These are phyloP conservation scores for Drosophila sordidula DNA, from an alignment of 2,888 invertebrate genomes.

Conservation along the genomic window DNA sequence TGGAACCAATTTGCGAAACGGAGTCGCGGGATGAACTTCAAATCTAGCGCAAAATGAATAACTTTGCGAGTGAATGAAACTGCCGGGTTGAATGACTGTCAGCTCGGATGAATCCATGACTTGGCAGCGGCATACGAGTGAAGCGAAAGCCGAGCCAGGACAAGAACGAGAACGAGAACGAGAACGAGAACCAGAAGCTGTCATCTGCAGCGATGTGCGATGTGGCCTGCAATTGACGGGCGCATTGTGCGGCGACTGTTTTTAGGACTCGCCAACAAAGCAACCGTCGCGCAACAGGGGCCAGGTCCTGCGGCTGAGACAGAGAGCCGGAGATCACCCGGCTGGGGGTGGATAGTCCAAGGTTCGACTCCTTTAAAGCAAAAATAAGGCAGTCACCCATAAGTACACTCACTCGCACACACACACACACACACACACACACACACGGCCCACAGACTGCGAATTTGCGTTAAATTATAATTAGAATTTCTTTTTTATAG, in stretches of 20 bases:
- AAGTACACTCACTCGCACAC: constrained; percentile 32
- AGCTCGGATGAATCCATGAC: constrained; percentile 48
- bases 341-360: constrained; percentile 61
- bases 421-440: constrained; percentile 10
- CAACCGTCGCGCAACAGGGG: constrained; percentile 69
- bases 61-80: constrained; percentile 52
- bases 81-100: constrained; percentile 25
- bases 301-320: constrained; percentile 5
- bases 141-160: constrained; percentile 13
- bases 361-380: constrained; percentile 59
- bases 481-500: constrained; percentile 82
- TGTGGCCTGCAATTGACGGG: constrained; percentile 83
- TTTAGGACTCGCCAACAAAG: constrained; percentile 71
- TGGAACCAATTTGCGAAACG: constrained; percentile 68
- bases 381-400: constrained; percentile 67
- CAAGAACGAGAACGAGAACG: constrained; percentile 29
- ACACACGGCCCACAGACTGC: constrained; percentile 40
- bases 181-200: constrained; percentile 62
- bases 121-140: constrained; percentile 32
- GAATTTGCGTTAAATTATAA: constrained; percentile 81
- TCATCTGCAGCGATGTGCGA: constrained; percentile 79
- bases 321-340: constrained; percentile 40
- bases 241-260: constrained; percentile 82
- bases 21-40: constrained; percentile 62
- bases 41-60: constrained; percentile 74